Base-by-base conservation (phyloP, 2,113 vertebrate species). In the Rhinichthys klamathensis region DNA sequence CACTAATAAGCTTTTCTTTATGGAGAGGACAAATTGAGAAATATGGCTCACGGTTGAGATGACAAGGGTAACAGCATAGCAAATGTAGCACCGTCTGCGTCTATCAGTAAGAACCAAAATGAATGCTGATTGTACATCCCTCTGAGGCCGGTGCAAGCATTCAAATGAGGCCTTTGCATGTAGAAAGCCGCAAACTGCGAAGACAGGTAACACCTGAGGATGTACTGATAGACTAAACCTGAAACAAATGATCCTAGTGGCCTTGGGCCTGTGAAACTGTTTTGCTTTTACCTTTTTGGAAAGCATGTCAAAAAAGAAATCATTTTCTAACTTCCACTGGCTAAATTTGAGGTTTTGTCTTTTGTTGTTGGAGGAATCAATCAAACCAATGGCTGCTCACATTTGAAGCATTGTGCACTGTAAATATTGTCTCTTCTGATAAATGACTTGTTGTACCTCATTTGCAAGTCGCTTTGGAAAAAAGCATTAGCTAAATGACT, bases 21-120 rank as follows among this genome's bases (percentile, higher is more conserved):
- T 85, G 72, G 83, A 46, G 63, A 85, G 84, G 73, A 88, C 87
- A 86, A 87, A 90, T 87, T 87, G 89, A 86, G 83, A 83, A 84
- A 61, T 80, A 82, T 74, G 73, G 79, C 79, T 80, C 30, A 72
- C 76, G 58, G 56, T 84, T 88, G 56, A 85, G 41, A 78, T 72
- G 84, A 85, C 80, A 70, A 74, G 73, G 32, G 70, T 74, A 84
- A 65, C 84, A 82, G 83, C 56, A 74, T 83, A 58, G 74, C 32
- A 30, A 80, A 25, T 85, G 73, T 72, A 82, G 41, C 12, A 4
- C 32, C n/a, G 69, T 56, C 35, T 9, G 2, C 32, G 44, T 87
- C 72, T 73, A 72, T 58, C 18, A 38, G 44, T 77, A 56, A 6
- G 70, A 84, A 83, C 67, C 74, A 15, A 84, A 84, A 74, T 79